phyloP scores from a whole-genome alignment of 1,140 invertebrate species.

The Psix sp. region DNA sequence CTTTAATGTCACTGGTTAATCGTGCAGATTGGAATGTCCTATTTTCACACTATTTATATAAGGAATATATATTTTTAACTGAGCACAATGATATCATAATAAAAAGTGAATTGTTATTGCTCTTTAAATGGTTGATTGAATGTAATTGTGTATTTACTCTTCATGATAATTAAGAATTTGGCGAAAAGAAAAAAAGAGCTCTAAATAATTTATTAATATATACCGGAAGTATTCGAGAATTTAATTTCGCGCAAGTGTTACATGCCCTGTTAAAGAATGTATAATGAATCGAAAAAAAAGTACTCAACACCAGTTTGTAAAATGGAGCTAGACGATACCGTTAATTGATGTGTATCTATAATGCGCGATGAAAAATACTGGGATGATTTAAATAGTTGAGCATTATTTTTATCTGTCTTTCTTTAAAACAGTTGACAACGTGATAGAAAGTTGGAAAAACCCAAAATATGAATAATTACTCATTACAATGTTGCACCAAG shows the following conservation, averaged over 20 bases:
- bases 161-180: neutral
- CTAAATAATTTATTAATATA: constrained; percentile 11
- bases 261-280: constrained; percentile 42
- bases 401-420: constrained; percentile 5
- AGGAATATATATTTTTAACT: too few species aligned
- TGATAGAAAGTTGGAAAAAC: constrained; percentile 21
- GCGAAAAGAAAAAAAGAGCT: neutral
- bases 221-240: constrained; percentile 36
- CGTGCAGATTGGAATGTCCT: too few species aligned
- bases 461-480: constrained; percentile 3
- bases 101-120: too few species aligned
- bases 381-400: constrained; percentile 6
- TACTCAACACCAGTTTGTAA: constrained; percentile 30
- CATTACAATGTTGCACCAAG: too few species aligned
- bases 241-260: constrained; percentile 48
- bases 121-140: too few species aligned
- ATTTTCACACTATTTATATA: too few species aligned
- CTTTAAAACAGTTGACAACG: constrained; percentile 4
- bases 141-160: too few species aligned
- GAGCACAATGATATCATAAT: too few species aligned
- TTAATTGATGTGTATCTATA: constrained; percentile 36
- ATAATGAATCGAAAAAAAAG: constrained; percentile 33
- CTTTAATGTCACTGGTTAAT: too few species aligned
- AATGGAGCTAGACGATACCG: constrained; percentile 28
- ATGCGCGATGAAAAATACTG: constrained; percentile 4